These are phyloP conservation scores for Tympanuchus pallidicinctus DNA, from an alignment of 2,113 vertebrate genomes.

Conservation along the genomic window DNA sequence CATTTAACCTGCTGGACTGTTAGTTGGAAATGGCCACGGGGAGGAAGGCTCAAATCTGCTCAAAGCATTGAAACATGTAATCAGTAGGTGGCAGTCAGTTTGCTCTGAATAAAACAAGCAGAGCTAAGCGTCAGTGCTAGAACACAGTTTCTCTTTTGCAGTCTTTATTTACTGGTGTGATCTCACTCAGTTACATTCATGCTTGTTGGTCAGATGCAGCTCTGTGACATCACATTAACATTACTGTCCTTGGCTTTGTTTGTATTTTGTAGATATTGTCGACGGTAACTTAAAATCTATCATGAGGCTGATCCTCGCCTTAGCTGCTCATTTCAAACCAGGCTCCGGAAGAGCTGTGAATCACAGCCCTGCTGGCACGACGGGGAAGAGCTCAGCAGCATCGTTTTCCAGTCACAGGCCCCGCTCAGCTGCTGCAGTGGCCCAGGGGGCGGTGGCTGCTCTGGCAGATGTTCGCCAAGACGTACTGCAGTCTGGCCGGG, in stretches of 20 bases:
- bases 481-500: slow-evolving; percentile 81
- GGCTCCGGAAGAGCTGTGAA: slow-evolving; percentile 73
- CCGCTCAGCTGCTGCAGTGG: slow-evolving; percentile 88
- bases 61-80: neutral
- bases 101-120: neutral
- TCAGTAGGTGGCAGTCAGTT: neutral
- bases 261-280: slow-evolving; percentile 85
- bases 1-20: neutral
- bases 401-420: slow-evolving; percentile 79
- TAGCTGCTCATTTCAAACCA: slow-evolving; percentile 98
- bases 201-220: neutral
- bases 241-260: neutral
- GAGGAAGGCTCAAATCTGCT: neutral
- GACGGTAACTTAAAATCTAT: slow-evolving; percentile 96
- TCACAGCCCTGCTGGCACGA: slow-evolving; percentile 60
- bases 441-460: slow-evolving; percentile 87
- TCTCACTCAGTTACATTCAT: accelerated
- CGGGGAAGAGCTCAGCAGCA: slow-evolving; percentile 52
- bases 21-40: neutral
- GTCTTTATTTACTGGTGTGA: neutral
- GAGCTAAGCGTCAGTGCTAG: neutral
- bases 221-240: accelerated
- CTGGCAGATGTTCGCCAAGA: slow-evolving; percentile 90
- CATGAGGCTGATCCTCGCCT: slow-evolving; percentile 94
- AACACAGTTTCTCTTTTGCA: neutral